Percentiles rank a stretch among this genome's conserved stretches.
Conservation (phyloP, 2,113 vertebrate species). For the Ramphastos sulfuratus region DNA sequence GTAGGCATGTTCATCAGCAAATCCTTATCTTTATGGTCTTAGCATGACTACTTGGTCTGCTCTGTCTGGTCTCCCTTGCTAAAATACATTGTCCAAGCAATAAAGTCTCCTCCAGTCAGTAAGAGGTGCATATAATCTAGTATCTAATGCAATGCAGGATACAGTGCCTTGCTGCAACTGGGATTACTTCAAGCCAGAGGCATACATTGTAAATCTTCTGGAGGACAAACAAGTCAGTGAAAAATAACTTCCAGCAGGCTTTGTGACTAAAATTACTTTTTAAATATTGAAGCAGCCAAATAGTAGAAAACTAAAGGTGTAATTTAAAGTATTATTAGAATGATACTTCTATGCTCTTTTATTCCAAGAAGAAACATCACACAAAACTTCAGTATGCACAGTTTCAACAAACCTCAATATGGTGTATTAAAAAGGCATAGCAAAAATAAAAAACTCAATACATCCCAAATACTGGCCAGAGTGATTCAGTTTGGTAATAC, state of each 20-base stretch:
- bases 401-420: not conserved
- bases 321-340: not conserved
- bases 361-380: not conserved
- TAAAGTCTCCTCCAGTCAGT: not conserved
- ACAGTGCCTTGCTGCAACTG: not conserved
- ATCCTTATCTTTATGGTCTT: not conserved
- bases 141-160: not conserved
- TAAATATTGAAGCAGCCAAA: not conserved
- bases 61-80: not conserved
- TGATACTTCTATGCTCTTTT: not conserved
- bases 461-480: not conserved
- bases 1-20: not conserved
- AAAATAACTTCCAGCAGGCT: not conserved
- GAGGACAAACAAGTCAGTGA: not conserved
- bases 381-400: not conserved
- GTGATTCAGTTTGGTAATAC: not conserved
- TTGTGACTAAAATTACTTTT: not conserved
- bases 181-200: not conserved
- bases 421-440: not conserved
- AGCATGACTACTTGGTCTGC: not conserved
- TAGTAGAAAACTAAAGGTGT: not conserved
- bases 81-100: not conserved
- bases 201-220: not conserved
- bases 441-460: not conserved
- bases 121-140: not conserved